Base-by-base conservation (phyloP, 2,888 invertebrate species). In the Sacculina carcini region DNA sequence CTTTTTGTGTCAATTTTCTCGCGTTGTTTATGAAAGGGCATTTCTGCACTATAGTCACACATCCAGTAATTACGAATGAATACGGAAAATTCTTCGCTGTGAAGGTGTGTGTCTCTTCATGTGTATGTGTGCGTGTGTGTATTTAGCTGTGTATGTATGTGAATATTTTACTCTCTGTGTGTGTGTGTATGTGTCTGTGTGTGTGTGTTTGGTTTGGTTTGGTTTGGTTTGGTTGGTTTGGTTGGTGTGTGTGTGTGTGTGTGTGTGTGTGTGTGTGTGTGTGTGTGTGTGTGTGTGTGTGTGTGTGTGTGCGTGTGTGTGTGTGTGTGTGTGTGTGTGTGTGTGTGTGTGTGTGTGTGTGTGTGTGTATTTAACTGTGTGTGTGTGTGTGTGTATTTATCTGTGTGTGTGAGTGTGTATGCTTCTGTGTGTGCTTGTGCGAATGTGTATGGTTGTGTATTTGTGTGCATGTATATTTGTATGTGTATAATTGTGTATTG, bases 271-370 rank as follows among this genome's bases (percentile, higher is more conserved):
- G n/a, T 26, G 3, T 21, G 6, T n/a, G 31, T 48, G 48, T 28
- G 31, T 48, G 31, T 28, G 31, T 32, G 31, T 28, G 31, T 48
- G 31, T 28, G 31, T 48, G 31, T n/a, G 31, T 48, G 31, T 28
- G 31, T 48, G 31, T 28, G 48, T 32, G 31, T 28, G 31, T 48
- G 31, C 32, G 31, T 48, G 31, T 28, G 48, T 48, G 31, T 28
- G 31, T 48, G 48, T 28, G 31, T 48, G 31, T 28, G 31, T 48
- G 21, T n/a, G 31, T 48, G 31, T n/a, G 48, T 48, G 31, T n/a
- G 31, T 48, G 48, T 12, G 31, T 2, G 31, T 12, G 31, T 19
- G 31, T 12, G 31, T 21, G 31, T 16, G 48, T 26, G 31, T 2
- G 31, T 24, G 24, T 5, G 26, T 47, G 26, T 3, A 5, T 47